Percentiles rank a stretch among this genome's conserved stretches.
These are phyloP conservation scores for Thereva nobilitata DNA, from an alignment of 2,888 invertebrate genomes.

Conservation along the genomic window DNA sequence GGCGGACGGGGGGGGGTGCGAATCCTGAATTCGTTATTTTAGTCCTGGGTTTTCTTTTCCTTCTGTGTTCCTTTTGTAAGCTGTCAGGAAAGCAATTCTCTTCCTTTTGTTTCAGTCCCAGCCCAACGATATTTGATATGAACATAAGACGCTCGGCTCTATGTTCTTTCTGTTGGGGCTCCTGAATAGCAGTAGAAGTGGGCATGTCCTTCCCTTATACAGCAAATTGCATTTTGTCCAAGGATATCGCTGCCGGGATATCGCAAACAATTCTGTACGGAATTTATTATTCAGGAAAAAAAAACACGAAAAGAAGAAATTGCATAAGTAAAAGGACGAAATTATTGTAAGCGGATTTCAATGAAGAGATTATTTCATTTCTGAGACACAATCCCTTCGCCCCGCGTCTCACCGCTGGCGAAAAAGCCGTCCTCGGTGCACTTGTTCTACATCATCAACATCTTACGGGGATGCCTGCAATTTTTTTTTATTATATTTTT, in stretches of 20 bases:
- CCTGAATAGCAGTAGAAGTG: neutral
- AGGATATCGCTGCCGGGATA: conserved; percentile 23
- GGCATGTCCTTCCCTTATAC: neutral
- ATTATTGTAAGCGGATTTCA: conserved; percentile 21
- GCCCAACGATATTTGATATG: conserved; percentile 15
- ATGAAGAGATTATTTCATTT: conserved; percentile 27
- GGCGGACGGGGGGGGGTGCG: neutral
- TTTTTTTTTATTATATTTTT: too few relatives aligned
- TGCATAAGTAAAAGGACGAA: neutral
- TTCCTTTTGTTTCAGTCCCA: conserved; percentile 17
- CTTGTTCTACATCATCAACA: neutral
- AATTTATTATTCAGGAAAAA: conserved; percentile 12
- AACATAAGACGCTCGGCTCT: neutral
- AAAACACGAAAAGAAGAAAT: neutral
- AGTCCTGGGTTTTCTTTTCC: neutral
- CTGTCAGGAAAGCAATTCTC: conserved; percentile 26
- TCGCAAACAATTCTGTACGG: conserved; percentile 30
- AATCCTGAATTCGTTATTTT: conserved; percentile 27
- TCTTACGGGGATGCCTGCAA: too few relatives aligned
- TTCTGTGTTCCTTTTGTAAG: conserved; percentile 14
- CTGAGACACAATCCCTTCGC: neutral
- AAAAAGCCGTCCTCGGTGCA: neutral
- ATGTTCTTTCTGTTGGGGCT: neutral
- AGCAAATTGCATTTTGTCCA: conserved; percentile 30
- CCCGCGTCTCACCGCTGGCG: neutral